Percentiles rank a stretch among this genome's conserved stretches.
These are phyloP conservation scores for Oligia fasciuncula DNA, from an alignment of 2,888 invertebrate genomes.

Conservation along the genomic window DNA sequence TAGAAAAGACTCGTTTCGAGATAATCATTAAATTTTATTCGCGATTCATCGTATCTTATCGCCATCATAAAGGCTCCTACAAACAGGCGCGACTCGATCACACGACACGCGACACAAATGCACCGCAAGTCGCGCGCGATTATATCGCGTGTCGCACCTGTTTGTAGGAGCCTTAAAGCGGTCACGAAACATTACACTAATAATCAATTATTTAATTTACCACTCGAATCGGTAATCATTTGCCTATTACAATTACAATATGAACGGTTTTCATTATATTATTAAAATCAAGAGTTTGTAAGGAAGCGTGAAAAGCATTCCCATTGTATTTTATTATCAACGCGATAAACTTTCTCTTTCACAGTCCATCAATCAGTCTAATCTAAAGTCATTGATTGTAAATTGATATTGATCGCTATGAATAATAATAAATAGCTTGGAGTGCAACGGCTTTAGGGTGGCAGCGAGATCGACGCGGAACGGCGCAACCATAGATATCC, in stretches of 20 bases:
- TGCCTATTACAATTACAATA: conserved; percentile 3
- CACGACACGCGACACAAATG: no score
- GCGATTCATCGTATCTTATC: not conserved
- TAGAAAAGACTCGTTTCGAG: not conserved
- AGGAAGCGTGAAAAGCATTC: not conserved
- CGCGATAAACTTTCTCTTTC: conserved; percentile 12
- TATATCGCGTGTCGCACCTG: no score
- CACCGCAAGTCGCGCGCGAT: no score
- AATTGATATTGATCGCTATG: conserved; percentile 26
- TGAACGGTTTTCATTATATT: not conserved
- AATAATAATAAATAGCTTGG: not conserved
- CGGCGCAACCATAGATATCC: no score
- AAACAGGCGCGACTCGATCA: no score
- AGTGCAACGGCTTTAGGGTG: not conserved
- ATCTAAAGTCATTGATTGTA: conserved; percentile 21
- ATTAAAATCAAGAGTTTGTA: not conserved
- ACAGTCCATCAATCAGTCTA: conserved; percentile 16
- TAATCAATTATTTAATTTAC: not conserved
- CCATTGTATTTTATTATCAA: conserved; percentile 12
- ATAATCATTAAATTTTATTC: not conserved
- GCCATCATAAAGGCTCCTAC: no score
- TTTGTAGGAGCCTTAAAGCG: no score
- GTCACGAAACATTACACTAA: not conserved
- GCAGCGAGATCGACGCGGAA: not conserved
- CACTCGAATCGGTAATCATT: not conserved